A percentile compares a stretch with the other conserved stretches of the same genome.
Conservation (phyloP, 2,113 vertebrate genomes). For the Nannospalax galili region DNA sequence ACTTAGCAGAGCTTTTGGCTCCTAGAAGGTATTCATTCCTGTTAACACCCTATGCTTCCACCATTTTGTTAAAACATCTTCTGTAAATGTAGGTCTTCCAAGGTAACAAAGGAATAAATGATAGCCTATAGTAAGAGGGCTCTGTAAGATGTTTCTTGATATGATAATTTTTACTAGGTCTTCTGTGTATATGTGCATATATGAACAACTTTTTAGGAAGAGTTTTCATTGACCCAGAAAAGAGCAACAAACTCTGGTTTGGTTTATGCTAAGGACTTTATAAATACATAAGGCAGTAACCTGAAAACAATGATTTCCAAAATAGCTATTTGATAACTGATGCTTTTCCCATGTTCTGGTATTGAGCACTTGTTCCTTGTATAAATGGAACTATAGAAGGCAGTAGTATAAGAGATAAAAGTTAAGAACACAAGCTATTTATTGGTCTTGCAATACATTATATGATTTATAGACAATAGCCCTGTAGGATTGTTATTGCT, state of each 20-base stretch:
- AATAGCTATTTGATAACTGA: neutral
- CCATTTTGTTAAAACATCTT: neutral
- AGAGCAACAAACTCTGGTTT: neutral
- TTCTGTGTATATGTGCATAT: neutral
- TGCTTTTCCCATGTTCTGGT: neutral
- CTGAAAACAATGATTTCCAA: neutral
- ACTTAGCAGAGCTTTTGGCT: neutral
- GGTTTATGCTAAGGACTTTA: conserved; percentile 1
- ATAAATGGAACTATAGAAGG: neutral
- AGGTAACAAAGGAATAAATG: neutral
- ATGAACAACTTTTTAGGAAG: neutral
- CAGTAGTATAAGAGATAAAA: neutral
- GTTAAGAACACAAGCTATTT: neutral
- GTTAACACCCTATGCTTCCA: neutral
- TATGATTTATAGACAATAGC: neutral
- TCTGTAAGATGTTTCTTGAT: neutral
- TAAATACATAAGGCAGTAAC: neutral
- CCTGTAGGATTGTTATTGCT: neutral
- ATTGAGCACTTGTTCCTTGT: neutral
- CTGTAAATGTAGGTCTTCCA: neutral
- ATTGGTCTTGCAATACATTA: neutral
- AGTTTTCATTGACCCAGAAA: neutral
- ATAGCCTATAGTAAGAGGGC: neutral
- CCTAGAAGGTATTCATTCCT: neutral
- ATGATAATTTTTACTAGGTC: neutral